phyloP scores from a whole-genome alignment of 2,888 invertebrate species.

The Gari tellinella region DNA sequence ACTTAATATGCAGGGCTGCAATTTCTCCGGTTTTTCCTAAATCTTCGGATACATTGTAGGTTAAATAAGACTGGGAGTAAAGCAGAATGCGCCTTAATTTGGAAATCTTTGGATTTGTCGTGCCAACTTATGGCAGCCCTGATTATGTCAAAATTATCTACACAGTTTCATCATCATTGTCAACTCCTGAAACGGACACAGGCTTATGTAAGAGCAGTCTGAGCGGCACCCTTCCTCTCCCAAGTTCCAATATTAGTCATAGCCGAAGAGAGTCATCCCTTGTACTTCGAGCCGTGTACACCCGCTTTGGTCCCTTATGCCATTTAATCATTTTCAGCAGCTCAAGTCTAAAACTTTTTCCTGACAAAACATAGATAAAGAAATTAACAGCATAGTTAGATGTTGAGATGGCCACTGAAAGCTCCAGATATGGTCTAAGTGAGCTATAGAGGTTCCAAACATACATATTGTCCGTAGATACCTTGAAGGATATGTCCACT shows the following conservation, averaged over 20 bases:
- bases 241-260: neutral
- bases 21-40: too few species aligned
- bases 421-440: conserved; percentile 59
- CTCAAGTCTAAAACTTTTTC: conserved; percentile 73
- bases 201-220: too few species aligned
- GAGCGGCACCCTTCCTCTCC: too few species aligned
- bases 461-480: conserved; percentile 1
- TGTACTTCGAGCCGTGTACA: neutral
- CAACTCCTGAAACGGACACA: too few species aligned
- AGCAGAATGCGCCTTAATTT: too few species aligned
- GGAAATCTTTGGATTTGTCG: too few species aligned
- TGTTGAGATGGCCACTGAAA: conserved; percentile 69
- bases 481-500: conserved; percentile 58
- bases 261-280: conserved; percentile 10
- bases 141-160: too few species aligned
- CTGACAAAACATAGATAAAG: conserved; percentile 79
- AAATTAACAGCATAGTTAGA: conserved; percentile 78
- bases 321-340: conserved; percentile 61
- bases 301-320: neutral
- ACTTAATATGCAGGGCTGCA: too few species aligned
- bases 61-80: too few species aligned
- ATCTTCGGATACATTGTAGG: too few species aligned
- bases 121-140: too few species aligned
- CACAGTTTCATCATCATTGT: too few species aligned
- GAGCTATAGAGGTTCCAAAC: conserved; percentile 15